Conservation (phyloP, 2,797 vertebrate genomes). For the Syncerus caffer region DNA sequence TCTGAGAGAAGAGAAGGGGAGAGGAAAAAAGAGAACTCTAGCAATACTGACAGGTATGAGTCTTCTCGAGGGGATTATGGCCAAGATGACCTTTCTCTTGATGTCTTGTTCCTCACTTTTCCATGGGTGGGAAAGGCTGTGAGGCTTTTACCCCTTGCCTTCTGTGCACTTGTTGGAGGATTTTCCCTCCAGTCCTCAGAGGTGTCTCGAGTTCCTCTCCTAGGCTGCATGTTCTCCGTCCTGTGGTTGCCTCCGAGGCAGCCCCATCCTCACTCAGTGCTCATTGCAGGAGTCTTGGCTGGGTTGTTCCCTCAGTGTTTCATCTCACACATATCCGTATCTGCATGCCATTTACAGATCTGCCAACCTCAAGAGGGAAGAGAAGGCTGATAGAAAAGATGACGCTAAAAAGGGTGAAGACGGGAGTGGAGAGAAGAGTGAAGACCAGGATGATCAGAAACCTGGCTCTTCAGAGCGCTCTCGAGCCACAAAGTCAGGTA, state of each 20-base stretch:
- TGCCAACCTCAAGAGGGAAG: constrained; percentile 82
- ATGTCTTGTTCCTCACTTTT: background rate
- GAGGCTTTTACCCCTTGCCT: background rate
- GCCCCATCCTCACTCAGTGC: background rate
- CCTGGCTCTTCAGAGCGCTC: constrained; percentile 80
- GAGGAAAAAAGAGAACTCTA: constrained; percentile 85
- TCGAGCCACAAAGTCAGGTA: constrained; percentile 83
- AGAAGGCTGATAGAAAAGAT: constrained; percentile 87
- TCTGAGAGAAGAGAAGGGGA: constrained; percentile 90
- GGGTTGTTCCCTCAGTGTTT: background rate
- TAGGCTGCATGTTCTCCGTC: background rate
- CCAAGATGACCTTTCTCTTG: background rate
- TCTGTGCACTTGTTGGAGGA: background rate
- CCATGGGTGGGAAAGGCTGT: background rate
- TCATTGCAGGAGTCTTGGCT: background rate
- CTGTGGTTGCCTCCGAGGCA: accelerated
- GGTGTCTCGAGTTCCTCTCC: background rate
- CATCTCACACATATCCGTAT: background rate
- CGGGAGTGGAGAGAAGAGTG: constrained; percentile 81
- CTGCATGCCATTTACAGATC: constrained; percentile 55
- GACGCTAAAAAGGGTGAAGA: constrained; percentile 86
- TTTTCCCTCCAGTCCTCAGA: background rate
- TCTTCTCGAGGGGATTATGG: background rate
- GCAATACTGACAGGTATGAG: constrained; percentile 84
- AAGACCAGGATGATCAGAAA: constrained; percentile 88